phyloP scores from a whole-genome alignment of 2,888 invertebrate genomes.

The Lagria hirta region DNA sequence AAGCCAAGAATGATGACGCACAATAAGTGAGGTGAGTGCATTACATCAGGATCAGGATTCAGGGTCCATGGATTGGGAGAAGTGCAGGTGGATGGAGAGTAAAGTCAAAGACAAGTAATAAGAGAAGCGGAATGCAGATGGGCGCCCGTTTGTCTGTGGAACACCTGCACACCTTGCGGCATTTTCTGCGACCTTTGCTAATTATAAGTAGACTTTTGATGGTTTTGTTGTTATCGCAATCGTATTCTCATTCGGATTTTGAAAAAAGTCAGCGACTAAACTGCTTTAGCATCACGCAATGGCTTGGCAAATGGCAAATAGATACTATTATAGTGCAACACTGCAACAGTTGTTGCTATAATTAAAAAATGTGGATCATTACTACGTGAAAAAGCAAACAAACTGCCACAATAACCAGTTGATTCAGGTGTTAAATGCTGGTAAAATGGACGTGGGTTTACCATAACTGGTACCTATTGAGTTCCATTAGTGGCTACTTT shows the following conservation, averaged over 20 bases:
- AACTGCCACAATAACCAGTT: conserved; percentile 6
- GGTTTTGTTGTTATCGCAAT: conserved; percentile 28
- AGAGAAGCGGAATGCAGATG: conserved; percentile 47
- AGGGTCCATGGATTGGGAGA: too few relatives aligned
- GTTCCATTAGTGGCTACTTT: too few relatives aligned
- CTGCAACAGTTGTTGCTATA: conserved; percentile 16
- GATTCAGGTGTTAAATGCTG: conserved; percentile 19
- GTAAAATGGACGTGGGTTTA: too few relatives aligned
- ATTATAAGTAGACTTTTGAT: conserved; percentile 49
- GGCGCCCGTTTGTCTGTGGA: conserved; percentile 50
- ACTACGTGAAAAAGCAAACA: conserved; percentile 15
- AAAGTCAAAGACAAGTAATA: conserved; percentile 33
- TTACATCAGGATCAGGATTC: too few relatives aligned
- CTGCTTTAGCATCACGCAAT: conserved; percentile 16
- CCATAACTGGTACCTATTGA: too few relatives aligned
- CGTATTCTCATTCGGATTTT: conserved; percentile 26
- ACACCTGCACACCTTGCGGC: conserved; percentile 54
- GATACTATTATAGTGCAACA: conserved; percentile 22
- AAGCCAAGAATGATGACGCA: too few relatives aligned
- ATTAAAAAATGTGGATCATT: conserved; percentile 22
- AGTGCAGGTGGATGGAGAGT: conserved; percentile 23
- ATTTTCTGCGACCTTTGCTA: conserved; percentile 52
- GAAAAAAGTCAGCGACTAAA: conserved; percentile 22
- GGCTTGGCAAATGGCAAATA: conserved; percentile 17
- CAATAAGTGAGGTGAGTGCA: too few relatives aligned